Percentiles rank a stretch among this genome's conserved stretches.
phyloP scores from a whole-genome alignment of 2,113 vertebrate species.

The Pipa parva region DNA sequence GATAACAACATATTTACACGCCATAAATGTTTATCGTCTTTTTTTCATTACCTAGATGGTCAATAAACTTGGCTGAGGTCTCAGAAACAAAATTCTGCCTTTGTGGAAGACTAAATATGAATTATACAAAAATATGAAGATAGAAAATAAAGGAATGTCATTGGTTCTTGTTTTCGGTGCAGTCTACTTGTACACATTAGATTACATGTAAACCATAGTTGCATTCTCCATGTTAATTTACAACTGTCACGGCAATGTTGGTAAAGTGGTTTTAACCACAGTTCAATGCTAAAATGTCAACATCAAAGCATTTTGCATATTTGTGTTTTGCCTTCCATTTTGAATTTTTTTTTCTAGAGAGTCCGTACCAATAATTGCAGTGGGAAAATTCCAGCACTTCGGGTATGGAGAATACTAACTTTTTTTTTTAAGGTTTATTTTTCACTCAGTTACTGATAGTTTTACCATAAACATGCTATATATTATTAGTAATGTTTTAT shows the following conservation, averaged over 20 bases:
- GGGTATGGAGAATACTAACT: too few species aligned
- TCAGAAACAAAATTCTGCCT: constrained; percentile 52
- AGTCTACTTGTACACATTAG: constrained; percentile 45
- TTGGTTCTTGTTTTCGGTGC: neutral
- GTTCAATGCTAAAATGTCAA: constrained; percentile 52
- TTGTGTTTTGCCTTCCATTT: constrained; percentile 56
- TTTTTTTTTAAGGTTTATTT: neutral
- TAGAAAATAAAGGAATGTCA: constrained; percentile 53
- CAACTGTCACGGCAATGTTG: constrained; percentile 19
- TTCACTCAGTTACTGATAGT: constrained; percentile 51
- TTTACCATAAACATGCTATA: constrained; percentile 53
- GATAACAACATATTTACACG: constrained; percentile 67
- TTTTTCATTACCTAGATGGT: constrained; percentile 51
- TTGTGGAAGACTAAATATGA: constrained; percentile 67
- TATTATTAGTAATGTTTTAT: constrained; percentile 47
- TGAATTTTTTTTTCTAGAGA: constrained; percentile 28
- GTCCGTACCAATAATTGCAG: neutral
- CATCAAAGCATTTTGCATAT: constrained; percentile 60
- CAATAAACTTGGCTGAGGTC: constrained; percentile 53
- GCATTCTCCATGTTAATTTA: constrained; percentile 59
- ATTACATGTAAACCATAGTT: constrained; percentile 53
- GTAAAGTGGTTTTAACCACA: constrained; percentile 55
- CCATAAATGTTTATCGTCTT: constrained; percentile 50
- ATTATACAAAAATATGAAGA: constrained; percentile 54
- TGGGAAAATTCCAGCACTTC: too few species aligned